Base-by-base conservation (phyloP, 2,797 vertebrate genomes). In the Anguilla megastoma region DNA sequence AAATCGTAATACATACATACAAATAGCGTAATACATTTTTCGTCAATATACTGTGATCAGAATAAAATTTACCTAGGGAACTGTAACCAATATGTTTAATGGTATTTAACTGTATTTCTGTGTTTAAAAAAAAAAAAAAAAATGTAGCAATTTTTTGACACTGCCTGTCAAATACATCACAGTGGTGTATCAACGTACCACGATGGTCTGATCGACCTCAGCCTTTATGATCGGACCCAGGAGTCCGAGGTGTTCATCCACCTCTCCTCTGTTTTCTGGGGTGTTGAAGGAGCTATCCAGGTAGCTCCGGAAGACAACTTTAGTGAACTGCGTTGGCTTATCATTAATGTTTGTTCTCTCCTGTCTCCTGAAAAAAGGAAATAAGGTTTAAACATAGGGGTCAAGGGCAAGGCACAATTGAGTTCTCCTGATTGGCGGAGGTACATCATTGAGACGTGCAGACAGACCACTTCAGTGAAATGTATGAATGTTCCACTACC, bases 141-240 rank as follows among this genome's bases (percentile, higher is more conserved):
- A 21, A 7, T n/a, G 60, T 33, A 71, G n/a, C 10, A 30, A 16
- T 9, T 71, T 30, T 30, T 71, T 71, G 6, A 33, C 7, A 30
- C 7, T 33, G 30, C 69, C 69, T 14, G 9, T 71, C 69, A 71
- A 79, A 71, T 71, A 30, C 48, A 69, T 87, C 30, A 74, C 33
- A 60, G 33, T 69, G 48, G 56, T n/a, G 14, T 69, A 12, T 7
- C 21, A 16, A 91, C 96, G 94, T 94, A 99, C 98, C 91, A 97
- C 94, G 87, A 99, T 97, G 82, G 95, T 97, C 87, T 99, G 97
- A 0, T 95, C 97, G 88, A 99, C 97, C 92, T 99, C 98, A 1
- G 97, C 98, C 92, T 96, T 97, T 88, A 99, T 98, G 76, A 99
- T 85, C 0, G 99, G 98, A 3, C 99, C 98, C 63, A 99, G 96